These are phyloP conservation scores for Euleptes europaea DNA, from an alignment of 2,113 vertebrate genomes.

Conservation along the genomic window DNA sequence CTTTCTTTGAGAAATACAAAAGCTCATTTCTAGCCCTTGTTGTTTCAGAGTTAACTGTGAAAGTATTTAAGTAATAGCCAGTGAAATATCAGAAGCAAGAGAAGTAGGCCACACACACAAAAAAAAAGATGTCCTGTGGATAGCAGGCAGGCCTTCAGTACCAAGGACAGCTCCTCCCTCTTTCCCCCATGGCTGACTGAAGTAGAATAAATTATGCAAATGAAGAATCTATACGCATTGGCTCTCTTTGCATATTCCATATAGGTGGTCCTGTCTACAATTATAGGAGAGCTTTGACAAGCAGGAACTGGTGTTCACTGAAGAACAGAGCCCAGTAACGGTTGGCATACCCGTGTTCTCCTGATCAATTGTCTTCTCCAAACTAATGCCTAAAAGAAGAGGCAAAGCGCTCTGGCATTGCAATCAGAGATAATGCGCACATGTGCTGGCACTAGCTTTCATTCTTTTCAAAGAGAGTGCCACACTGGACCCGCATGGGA, in stretches of 20 bases:
- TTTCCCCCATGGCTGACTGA: too few relatives aligned
- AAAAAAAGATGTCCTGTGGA: too few relatives aligned
- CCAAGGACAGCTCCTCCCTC: too few relatives aligned
- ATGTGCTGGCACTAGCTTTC: constrained; percentile 10
- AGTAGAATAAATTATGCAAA: too few relatives aligned
- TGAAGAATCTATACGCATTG: neutral
- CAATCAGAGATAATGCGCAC: constrained; percentile 3
- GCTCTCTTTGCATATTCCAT: neutral
- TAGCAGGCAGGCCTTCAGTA: too few relatives aligned
- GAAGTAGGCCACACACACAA: too few relatives aligned
- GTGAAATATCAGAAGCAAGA: too few relatives aligned
- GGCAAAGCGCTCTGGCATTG: neutral
- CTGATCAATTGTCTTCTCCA: neutral
- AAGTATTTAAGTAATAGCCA: too few relatives aligned
- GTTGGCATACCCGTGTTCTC: neutral
- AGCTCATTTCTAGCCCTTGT: too few relatives aligned
- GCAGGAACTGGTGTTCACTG: neutral
- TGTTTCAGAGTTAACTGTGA: too few relatives aligned
- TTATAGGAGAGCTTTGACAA: neutral
- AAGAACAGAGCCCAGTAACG: neutral
- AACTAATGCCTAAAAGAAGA: neutral
- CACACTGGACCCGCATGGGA: neutral
- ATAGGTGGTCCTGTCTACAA: neutral
- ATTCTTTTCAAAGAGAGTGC: neutral
- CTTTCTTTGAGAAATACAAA: too few relatives aligned